Evolutionary conservation across 2,797 vertebrate genomes (phyloP).

Genomic region (Myotis vivesi): DNA sequence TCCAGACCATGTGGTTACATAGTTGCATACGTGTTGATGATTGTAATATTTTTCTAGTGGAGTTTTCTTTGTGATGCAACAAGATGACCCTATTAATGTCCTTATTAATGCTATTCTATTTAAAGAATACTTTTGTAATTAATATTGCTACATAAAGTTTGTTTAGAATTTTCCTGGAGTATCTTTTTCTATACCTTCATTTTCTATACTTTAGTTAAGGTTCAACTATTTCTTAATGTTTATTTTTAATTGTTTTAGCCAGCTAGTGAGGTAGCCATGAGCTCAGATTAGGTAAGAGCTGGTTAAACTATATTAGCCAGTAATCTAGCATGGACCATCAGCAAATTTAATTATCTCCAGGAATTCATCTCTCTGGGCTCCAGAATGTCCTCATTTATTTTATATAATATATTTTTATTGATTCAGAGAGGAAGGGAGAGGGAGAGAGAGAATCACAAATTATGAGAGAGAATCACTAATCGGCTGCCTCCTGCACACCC

Average conservation of each 20-base stretch:
- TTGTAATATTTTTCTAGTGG: neutral
- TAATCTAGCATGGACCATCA: neutral
- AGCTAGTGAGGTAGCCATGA: neutral
- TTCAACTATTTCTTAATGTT: slow-evolving; percentile 10
- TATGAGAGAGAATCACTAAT: too few relatives aligned
- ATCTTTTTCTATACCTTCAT: neutral
- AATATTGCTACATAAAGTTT: neutral
- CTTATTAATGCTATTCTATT: neutral
- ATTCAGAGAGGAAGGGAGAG: too few relatives aligned
- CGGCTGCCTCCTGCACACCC: too few relatives aligned
- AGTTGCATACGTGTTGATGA: neutral
- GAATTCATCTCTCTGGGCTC: neutral
- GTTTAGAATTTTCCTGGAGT: neutral
- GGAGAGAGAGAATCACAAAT: too few relatives aligned
- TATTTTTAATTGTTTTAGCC: neutral
- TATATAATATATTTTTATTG: too few relatives aligned
- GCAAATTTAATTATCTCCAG: neutral
- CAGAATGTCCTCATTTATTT: neutral
- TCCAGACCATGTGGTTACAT: neutral
- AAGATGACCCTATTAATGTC: neutral
- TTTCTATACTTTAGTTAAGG: neutral
- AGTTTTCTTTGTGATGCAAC: neutral
- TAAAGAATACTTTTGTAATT: slow-evolving; percentile 6
- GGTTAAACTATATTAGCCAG: neutral
- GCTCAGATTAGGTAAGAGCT: neutral